Conservation (phyloP, 2,797 vertebrate species). For the Paedocypris micromegethes region DNA sequence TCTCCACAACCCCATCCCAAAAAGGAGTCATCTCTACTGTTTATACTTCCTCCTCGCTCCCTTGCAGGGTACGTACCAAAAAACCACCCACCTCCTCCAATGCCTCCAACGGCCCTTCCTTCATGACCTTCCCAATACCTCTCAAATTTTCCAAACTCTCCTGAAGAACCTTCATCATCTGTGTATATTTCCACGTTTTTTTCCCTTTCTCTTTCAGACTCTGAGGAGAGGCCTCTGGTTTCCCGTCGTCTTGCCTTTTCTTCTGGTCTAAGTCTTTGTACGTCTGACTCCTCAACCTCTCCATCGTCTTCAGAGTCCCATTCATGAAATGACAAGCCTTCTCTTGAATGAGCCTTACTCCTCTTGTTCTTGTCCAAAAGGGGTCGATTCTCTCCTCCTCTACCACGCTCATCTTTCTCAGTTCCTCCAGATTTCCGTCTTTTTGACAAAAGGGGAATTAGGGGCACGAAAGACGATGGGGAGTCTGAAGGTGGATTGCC, state of each 20-base stretch:
- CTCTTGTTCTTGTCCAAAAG: constrained; percentile 62
- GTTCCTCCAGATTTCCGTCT: constrained; percentile 69
- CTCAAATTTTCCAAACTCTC: constrained; percentile 77
- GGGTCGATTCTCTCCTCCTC: constrained; percentile 67
- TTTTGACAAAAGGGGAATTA: constrained; percentile 68
- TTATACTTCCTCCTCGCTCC: constrained; percentile 71
- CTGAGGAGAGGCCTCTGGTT: constrained; percentile 60
- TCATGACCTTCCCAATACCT: constrained; percentile 76
- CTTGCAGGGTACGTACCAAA: constrained; percentile 75
- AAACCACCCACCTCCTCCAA: constrained; percentile 76
- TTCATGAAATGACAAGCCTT: constrained; percentile 68
- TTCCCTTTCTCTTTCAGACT: constrained; percentile 66
- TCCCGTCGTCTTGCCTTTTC: constrained; percentile 55
- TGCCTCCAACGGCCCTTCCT: constrained; percentile 68
- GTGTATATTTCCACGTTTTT: constrained; percentile 67
- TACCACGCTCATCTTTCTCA: constrained; percentile 60
- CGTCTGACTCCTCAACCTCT: constrained; percentile 65
- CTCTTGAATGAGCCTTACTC: constrained; percentile 63
- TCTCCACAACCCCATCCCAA: constrained; percentile 62
- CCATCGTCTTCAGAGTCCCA: constrained; percentile 68
- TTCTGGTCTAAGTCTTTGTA: constrained; percentile 61
- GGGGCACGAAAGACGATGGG: constrained; percentile 67
- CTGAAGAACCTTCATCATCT: constrained; percentile 69
- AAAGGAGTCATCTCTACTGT: constrained; percentile 69
- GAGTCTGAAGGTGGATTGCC: constrained; percentile 61